Conservation (phyloP, 2,113 vertebrate species). For the Heterotilapia buettikoferi region DNA sequence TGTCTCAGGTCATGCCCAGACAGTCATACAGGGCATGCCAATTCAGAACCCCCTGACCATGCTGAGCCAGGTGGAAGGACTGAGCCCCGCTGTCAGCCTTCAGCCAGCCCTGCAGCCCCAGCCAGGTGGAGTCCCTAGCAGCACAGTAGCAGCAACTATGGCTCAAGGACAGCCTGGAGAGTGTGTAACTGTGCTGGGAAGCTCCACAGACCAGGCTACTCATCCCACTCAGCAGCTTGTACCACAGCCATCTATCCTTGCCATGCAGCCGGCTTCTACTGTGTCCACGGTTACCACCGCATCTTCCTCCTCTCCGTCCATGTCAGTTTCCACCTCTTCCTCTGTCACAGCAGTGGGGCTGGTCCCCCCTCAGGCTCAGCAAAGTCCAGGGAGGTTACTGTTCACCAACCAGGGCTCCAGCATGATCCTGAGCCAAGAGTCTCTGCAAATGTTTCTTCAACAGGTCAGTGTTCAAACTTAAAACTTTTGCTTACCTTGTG, state of each 20-base stretch:
- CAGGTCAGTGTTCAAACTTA: conserved; percentile 74
- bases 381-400: conserved; percentile 87
- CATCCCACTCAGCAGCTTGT: conserved; percentile 59
- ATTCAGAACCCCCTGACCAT: conserved; percentile 86
- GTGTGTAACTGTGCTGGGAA: conserved; percentile 63
- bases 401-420: conserved; percentile 79
- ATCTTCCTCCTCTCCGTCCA: conserved; percentile 70
- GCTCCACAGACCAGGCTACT: conserved; percentile 62
- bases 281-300: conserved; percentile 45
- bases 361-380: conserved; percentile 68
- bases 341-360: conserved; percentile 67
- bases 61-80: conserved; percentile 79
- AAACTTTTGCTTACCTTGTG: not conserved
- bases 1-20: conserved; percentile 69
- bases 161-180: conserved; percentile 67
- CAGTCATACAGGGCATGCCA: conserved; percentile 88
- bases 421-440: conserved; percentile 85
- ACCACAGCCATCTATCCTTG: conserved; percentile 71
- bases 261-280: conserved; percentile 68
- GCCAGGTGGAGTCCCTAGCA: conserved; percentile 62
- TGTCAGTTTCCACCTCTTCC: conserved; percentile 63
- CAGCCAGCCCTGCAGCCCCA: conserved; percentile 73
- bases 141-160: conserved; percentile 60
- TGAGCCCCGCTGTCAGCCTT: conserved; percentile 79
- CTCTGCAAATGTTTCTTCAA: conserved; percentile 92